Conservation (phyloP, 2,113 vertebrate genomes). For the Tragelaphus imberbis region DNA sequence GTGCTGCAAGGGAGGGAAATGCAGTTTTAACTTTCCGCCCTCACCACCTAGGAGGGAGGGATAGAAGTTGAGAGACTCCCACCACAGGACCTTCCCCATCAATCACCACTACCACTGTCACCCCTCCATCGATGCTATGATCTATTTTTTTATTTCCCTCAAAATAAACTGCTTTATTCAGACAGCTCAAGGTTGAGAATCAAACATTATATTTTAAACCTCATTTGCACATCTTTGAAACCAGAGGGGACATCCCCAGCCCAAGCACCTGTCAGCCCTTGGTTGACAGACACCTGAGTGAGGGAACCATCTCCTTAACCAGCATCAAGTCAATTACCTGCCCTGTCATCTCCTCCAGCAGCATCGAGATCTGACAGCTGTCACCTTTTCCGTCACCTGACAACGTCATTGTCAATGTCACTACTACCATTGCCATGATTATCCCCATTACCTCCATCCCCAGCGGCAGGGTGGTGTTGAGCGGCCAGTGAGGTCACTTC, state of each 20-base stretch:
- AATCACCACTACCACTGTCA: background rate
- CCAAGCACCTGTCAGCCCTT: background rate
- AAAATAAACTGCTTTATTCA: conserved; percentile 53
- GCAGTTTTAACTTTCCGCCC: too few species aligned
- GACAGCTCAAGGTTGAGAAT: conserved; percentile 15
- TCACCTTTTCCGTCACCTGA: background rate
- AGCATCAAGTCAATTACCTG: background rate
- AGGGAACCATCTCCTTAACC: background rate
- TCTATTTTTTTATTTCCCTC: background rate
- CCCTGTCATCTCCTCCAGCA: background rate
- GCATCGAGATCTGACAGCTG: background rate
- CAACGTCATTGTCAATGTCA: background rate
- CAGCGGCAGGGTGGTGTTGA: background rate
- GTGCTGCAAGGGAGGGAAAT: background rate
- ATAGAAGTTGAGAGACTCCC: background rate
- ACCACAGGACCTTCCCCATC: background rate
- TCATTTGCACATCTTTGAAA: background rate
- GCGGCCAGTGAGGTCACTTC: conserved; percentile 30
- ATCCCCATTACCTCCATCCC: background rate
- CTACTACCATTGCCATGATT: background rate
- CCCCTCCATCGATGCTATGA: background rate
- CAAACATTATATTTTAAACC: background rate
- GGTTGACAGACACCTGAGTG: background rate
- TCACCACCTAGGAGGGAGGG: background rate
- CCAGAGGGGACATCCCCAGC: background rate